These are phyloP conservation scores for Odontomyia ornata DNA, from an alignment of 2,888 invertebrate species.

Conservation along the genomic window DNA sequence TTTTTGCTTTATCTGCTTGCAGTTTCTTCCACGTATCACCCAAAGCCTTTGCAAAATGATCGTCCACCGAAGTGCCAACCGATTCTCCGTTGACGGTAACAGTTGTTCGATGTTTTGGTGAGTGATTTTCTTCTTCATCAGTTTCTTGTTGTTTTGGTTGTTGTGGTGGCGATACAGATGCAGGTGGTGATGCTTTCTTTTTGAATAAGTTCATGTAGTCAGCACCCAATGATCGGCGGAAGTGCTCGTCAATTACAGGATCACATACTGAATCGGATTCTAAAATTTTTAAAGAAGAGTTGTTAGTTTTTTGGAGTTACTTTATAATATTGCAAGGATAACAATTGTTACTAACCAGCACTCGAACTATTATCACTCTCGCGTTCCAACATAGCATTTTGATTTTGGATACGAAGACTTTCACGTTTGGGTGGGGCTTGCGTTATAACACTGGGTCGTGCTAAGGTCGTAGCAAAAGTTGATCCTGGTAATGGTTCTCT, in stretches of 20 bases:
- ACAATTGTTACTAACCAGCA: conserved; percentile 53
- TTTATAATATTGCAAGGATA: neutral
- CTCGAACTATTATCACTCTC: conserved; percentile 41
- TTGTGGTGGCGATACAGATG: conserved; percentile 57
- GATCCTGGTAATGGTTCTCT: conserved; percentile 62
- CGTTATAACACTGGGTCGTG: conserved; percentile 72
- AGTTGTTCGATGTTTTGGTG: conserved; percentile 43
- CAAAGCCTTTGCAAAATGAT: conserved; percentile 91
- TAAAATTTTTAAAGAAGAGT: conserved; percentile 55
- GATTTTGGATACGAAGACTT: conserved; percentile 56
- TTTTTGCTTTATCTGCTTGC: conserved; percentile 68
- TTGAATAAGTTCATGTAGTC: conserved; percentile 78
- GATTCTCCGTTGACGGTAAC: conserved; percentile 59
- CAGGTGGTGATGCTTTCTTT: conserved; percentile 64
- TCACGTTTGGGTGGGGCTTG: conserved; percentile 66
- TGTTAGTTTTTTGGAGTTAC: neutral
- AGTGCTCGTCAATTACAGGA: conserved; percentile 95
- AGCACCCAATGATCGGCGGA: conserved; percentile 88
- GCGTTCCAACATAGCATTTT: neutral
- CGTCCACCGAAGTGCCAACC: conserved; percentile 78
- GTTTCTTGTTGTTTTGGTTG: conserved; percentile 49
- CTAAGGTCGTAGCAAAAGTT: conserved; percentile 56
- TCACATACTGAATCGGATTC: conserved; percentile 83
- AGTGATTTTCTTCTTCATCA: conserved; percentile 45
- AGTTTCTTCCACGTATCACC: conserved; percentile 84